Evolutionary conservation across 2,113 vertebrate genomes (phyloP), one percentile per base, ranked within the genome.

Genomic region (Motacilla alba): DNA sequence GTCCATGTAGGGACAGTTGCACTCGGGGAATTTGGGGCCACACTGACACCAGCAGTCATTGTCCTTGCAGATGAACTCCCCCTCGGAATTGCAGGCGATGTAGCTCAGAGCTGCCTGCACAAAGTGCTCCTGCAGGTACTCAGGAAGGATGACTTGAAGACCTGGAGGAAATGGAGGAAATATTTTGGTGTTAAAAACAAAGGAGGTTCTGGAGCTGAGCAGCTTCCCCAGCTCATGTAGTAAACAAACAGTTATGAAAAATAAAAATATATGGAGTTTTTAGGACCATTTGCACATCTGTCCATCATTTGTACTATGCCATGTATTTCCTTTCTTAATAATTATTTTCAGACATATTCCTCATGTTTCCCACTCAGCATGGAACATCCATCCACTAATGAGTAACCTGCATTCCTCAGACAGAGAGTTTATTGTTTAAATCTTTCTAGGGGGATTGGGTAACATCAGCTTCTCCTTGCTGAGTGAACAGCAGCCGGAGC

Each of bases 31-130:
- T 93, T 96, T 98, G 90, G 97, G 95, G n/a, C 98, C 98, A 80
- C 99, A 99, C 67, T 98, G 98, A 94, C 99, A 99, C 99, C 99
- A 99, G 98, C 99, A 99, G 94, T 99, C 99, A 86, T 98, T 99
- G 83, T 99, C 98, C 94, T 98, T 98, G 98, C 99, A 99, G 96
- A 99, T 98, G 92, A 99, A 99, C 18, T 98, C 98, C 11, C 99
- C 99, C 79, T 99, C 99, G 15, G 99, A 99, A 89, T 99, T 99
- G 90, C 99, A 99, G 89, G 99, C 99, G 7, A 99, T 99, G 87
- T 99, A 99, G 93, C 99, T 99, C 81, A 99, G 96, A 37, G 99
- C 99, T 13, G 99, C 99, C 96, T 99, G 98, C 3, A 99, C 99
- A 86, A 99, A 99, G 39, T 98, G 97, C 46, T 99, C 99, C 47